phyloP scores from a whole-genome alignment of 2,113 vertebrate genomes.

The Mesoclemmys tuberculata region DNA sequence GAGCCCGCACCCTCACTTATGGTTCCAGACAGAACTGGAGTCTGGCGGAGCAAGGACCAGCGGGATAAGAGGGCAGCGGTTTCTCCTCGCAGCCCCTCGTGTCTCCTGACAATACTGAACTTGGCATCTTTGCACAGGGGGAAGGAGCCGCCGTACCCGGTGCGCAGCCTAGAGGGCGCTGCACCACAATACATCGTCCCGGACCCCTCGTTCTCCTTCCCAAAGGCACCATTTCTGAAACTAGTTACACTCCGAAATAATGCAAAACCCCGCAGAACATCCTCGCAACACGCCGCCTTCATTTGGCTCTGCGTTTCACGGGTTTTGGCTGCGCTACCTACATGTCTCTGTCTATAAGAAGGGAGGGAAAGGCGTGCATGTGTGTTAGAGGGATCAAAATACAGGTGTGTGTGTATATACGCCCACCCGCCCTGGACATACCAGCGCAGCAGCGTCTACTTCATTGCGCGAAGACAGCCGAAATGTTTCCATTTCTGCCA shows the following conservation, averaged over 20 bases:
- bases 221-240: slow-evolving; percentile 43
- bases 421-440: neutral
- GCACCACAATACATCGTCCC: slow-evolving; percentile 18
- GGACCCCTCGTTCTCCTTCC: neutral
- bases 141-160: neutral
- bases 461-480: neutral
- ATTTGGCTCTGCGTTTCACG: neutral
- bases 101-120: neutral
- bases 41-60: neutral
- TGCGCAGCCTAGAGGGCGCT: slow-evolving; percentile 67
- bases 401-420: neutral
- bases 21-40: neutral
- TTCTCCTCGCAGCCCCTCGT: too few relatives aligned
- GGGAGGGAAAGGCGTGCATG: rapidly evolving
- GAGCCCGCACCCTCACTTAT: neutral
- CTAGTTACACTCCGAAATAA: slow-evolving; percentile 55
- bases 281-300: slow-evolving; percentile 41
- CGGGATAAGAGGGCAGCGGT: neutral
- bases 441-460: neutral
- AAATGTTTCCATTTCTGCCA: neutral
- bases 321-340: neutral
- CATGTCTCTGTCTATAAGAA: neutral
- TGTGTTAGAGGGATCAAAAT: neutral
- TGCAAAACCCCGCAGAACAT: neutral
- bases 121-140: neutral